A percentile compares a stretch with the other conserved stretches of the same genome.
Conservation (phyloP, 2,113 vertebrate genomes). For the Panthera tigris region DNA sequence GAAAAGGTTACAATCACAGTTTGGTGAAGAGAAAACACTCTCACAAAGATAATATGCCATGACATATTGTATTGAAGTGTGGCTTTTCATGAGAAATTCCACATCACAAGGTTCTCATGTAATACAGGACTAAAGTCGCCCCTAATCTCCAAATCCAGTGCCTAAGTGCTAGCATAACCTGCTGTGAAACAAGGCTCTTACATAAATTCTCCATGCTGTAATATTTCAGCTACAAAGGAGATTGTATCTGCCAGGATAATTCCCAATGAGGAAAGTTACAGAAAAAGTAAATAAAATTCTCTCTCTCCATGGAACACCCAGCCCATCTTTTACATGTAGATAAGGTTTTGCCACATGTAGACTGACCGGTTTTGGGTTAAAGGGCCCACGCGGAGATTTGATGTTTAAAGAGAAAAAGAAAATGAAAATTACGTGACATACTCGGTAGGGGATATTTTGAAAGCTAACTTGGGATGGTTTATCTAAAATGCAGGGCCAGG, state of each 20-base stretch:
- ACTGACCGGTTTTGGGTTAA: slow-evolving; percentile 37
- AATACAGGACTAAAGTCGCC: slow-evolving; percentile 37
- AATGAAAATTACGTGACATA: slow-evolving; percentile 49
- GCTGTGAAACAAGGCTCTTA: slow-evolving; percentile 60
- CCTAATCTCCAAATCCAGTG: slow-evolving; percentile 67
- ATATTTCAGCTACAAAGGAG: slow-evolving; percentile 57
- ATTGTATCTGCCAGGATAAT: background rate
- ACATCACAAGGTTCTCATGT: slow-evolving; percentile 41
- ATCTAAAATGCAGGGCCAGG: slow-evolving; percentile 34
- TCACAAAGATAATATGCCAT: slow-evolving; percentile 72
- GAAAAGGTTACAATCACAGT: slow-evolving; percentile 79
- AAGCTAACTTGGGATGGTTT: slow-evolving; percentile 63
- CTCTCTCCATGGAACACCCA: background rate
- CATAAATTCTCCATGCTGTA: slow-evolving; percentile 53
- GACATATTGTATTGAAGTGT: slow-evolving; percentile 63
- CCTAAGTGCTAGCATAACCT: slow-evolving; percentile 49
- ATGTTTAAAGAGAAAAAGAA: slow-evolving; percentile 63
- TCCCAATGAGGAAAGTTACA: slow-evolving; percentile 58
- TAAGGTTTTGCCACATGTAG: background rate
- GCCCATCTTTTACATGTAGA: slow-evolving; percentile 6
- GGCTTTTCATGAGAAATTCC: slow-evolving; percentile 78
- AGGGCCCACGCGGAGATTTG: slow-evolving; percentile 39
- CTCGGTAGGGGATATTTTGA: slow-evolving; percentile 67
- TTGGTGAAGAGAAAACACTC: slow-evolving; percentile 75
- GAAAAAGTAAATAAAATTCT: slow-evolving; percentile 48